phyloP scores from a whole-genome alignment of 2,113 vertebrate genomes.

The Chaetura pelagica region DNA sequence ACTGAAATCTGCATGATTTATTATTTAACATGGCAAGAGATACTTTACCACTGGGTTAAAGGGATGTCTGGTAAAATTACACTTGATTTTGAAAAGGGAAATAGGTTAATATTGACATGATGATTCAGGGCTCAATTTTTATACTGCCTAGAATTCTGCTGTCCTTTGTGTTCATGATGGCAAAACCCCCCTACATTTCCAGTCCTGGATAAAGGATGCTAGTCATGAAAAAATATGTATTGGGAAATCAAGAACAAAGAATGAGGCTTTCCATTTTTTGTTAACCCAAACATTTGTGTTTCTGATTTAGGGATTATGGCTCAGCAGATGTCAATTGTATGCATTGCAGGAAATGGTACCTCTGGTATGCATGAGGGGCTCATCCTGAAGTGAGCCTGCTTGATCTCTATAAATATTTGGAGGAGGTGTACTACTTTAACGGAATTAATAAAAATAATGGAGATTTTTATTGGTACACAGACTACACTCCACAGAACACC shows the following conservation, averaged over 20 bases:
- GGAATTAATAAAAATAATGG: slow-evolving; percentile 19
- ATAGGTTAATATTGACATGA: background rate
- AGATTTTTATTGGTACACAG: slow-evolving; percentile 4
- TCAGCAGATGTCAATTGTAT: slow-evolving; percentile 49
- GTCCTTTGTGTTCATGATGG: background rate
- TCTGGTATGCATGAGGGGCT: slow-evolving; percentile 35
- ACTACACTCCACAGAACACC: background rate
- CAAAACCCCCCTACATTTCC: background rate
- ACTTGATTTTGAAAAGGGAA: background rate
- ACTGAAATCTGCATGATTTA: background rate
- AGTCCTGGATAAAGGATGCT: background rate
- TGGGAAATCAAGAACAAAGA: background rate
- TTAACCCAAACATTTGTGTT: slow-evolving; percentile 61
- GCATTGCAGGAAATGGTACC: slow-evolving; percentile 31
- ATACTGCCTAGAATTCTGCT: background rate
- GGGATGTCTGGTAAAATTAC: background rate
- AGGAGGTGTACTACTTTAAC: background rate
- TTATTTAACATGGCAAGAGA: background rate
- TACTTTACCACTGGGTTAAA: background rate
- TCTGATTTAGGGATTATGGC: slow-evolving; percentile 47
- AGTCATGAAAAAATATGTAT: background rate
- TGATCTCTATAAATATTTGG: slow-evolving; percentile 66
- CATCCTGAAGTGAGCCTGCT: slow-evolving; percentile 33
- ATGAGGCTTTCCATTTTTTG: background rate
- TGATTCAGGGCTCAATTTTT: background rate